phyloP scores from a whole-genome alignment of 2,888 invertebrate genomes.

The Epsilonema sp. region DNA sequence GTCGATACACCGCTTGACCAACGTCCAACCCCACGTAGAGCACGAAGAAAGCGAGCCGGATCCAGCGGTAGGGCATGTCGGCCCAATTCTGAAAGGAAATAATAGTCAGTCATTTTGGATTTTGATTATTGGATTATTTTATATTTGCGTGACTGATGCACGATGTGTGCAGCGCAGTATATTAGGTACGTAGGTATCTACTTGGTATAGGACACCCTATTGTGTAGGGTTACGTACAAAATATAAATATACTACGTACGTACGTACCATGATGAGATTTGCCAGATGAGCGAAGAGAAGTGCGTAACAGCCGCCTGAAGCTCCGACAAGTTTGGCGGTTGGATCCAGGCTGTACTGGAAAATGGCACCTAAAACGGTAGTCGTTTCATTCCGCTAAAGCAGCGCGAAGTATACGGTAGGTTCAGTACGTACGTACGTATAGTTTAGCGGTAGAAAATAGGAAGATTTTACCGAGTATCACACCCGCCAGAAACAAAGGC shows the following conservation, averaged over 20 bases:
- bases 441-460: no score
- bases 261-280: conserved; percentile 38
- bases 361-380: not conserved
- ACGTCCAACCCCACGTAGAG: conserved; percentile 59
- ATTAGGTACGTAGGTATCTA: no score
- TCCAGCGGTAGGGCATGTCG: conserved; percentile 79
- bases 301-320: conserved; percentile 65
- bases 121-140: no score
- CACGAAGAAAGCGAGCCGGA: conserved; percentile 59
- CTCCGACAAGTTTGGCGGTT: not conserved
- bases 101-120: no score
- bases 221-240: no score
- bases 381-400: no score
- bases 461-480: conserved; percentile 24
- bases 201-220: no score
- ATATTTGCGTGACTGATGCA: no score
- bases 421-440: no score
- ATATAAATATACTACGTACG: no score
- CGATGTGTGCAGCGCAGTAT: no score
- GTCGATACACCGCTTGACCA: conserved; percentile 66
- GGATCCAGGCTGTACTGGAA: not conserved
- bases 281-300: conserved; percentile 61
- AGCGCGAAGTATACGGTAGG: no score
- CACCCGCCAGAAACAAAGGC: conserved; percentile 48
- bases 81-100: conserved; percentile 54